Conservation (phyloP, 2,113 vertebrate genomes). For the Epinephelus fuscoguttatus region DNA sequence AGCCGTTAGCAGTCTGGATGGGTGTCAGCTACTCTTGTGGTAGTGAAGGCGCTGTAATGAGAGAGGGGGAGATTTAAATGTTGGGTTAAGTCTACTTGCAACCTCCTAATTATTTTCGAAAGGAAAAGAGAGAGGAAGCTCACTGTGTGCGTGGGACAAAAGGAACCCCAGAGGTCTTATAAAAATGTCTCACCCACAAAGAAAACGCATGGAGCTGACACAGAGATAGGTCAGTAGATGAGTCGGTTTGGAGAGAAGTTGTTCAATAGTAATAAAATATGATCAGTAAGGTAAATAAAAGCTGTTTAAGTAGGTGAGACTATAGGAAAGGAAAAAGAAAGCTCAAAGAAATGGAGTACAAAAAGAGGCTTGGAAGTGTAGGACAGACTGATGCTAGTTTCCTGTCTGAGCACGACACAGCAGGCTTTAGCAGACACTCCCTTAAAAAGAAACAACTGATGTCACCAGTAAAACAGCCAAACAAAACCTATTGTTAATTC, state of each 20-base stretch:
- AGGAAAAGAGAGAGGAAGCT: slow-evolving; percentile 37
- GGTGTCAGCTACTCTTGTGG: slow-evolving; percentile 60
- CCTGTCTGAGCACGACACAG: slow-evolving; percentile 10
- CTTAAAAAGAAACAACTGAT: slow-evolving; percentile 53
- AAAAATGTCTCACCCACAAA: slow-evolving; percentile 46
- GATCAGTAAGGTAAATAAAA: slow-evolving; percentile 28
- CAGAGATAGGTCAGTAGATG: slow-evolving; percentile 20
- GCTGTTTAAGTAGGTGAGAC: not conserved
- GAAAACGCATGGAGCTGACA: slow-evolving; percentile 34
- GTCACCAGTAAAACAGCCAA: slow-evolving; percentile 56
- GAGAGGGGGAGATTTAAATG: slow-evolving; percentile 47
- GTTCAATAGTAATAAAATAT: slow-evolving; percentile 27
- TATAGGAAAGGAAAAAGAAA: slow-evolving; percentile 13
- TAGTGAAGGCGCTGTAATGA: slow-evolving; percentile 55
- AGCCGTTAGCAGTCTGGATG: slow-evolving; percentile 35
- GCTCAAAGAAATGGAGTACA: not conserved
- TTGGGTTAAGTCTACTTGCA: slow-evolving; percentile 44
- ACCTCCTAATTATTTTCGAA: slow-evolving; percentile 49
- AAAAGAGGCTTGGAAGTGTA: not conserved
- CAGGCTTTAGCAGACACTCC: slow-evolving; percentile 3
- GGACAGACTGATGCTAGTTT: not conserved
- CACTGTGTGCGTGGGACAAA: slow-evolving; percentile 15
- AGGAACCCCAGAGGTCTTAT: slow-evolving; percentile 20
- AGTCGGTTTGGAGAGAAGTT: not conserved
- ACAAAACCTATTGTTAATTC: slow-evolving; percentile 63